phyloP scores from a whole-genome alignment of 1,140 invertebrate genomes.

The Atopsyche davidsoni region DNA sequence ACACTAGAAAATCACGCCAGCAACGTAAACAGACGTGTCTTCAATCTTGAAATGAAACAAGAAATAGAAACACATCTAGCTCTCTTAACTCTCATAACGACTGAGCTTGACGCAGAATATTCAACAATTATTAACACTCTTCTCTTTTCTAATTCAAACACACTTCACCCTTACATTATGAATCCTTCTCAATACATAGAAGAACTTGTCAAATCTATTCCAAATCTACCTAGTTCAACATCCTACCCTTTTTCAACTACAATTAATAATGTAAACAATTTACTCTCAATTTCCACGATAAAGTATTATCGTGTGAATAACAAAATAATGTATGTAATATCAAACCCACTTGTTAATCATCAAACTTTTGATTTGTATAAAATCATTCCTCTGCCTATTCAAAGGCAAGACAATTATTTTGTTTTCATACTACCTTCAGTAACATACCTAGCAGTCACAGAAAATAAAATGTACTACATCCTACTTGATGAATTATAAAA shows the following conservation, averaged over 20 bases:
- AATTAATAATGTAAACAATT: too few species aligned
- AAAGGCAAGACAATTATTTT: constrained; percentile 1
- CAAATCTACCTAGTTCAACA: too few species aligned
- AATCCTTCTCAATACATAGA: constrained; percentile 3
- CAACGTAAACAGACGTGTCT: background rate
- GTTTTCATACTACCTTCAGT: constrained; percentile 8
- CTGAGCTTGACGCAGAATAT: constrained; percentile 3
- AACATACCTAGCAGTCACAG: too few species aligned
- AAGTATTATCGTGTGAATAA: background rate
- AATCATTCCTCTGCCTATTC: background rate
- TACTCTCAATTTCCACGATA: constrained; percentile 1
- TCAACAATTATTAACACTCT: background rate
- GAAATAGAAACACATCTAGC: constrained; percentile 6
- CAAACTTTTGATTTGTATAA: constrained; percentile 5
- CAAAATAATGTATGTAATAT: constrained; percentile 4
- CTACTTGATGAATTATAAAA: too few species aligned
- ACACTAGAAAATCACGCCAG: too few species aligned
- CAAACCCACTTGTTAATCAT: constrained; percentile 1
- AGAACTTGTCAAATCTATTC: background rate
- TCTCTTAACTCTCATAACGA: constrained; percentile 5
- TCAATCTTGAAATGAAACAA: constrained; percentile 4
- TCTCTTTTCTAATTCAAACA: background rate
- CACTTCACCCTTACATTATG: background rate
- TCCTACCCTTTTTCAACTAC: too few species aligned
- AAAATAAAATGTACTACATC: too few species aligned